phyloP scores from a whole-genome alignment of 2,797 vertebrate genomes.

The Hippopotamyrus pictus region DNA sequence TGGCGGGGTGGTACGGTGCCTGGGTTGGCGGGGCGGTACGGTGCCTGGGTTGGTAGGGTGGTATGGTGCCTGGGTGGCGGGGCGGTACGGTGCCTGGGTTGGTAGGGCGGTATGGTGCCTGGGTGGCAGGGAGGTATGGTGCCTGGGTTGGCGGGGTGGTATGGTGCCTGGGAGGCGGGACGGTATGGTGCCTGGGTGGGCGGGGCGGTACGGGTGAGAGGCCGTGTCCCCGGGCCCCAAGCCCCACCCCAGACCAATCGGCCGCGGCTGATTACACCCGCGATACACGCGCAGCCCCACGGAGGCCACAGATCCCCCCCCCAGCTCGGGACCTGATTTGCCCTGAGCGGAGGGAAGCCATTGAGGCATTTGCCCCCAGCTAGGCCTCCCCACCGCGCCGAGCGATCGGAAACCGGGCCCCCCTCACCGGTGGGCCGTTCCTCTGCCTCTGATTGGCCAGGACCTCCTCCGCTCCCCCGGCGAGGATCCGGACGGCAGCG shows the following conservation, averaged over 20 bases:
- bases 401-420: neutral
- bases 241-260: slow-evolving; percentile 50
- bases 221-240: slow-evolving; percentile 20
- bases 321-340: neutral
- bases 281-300: slow-evolving; percentile 17
- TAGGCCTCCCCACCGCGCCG: neutral
- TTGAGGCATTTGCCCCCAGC: slow-evolving; percentile 24
- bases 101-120: too few species aligned
- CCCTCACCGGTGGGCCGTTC: neutral
- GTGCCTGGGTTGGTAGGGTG: too few species aligned
- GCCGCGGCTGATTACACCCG: slow-evolving; percentile 47
- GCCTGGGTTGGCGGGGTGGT: neutral
- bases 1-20: too few species aligned
- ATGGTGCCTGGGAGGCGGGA: neutral
- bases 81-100: too few species aligned
- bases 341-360: neutral
- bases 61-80: too few species aligned
- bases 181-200: slow-evolving; percentile 32
- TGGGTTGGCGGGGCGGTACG: too few species aligned
- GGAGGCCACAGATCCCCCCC: slow-evolving; percentile 18
- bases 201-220: slow-evolving; percentile 33
- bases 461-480: neutral
- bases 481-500: neutral
- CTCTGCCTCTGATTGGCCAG: neutral
- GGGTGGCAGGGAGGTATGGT: too few species aligned